A percentile compares a stretch with the other conserved stretches of the same genome.
phyloP scores from a whole-genome alignment of 2,888 invertebrate species.

The Macaria liturata region DNA sequence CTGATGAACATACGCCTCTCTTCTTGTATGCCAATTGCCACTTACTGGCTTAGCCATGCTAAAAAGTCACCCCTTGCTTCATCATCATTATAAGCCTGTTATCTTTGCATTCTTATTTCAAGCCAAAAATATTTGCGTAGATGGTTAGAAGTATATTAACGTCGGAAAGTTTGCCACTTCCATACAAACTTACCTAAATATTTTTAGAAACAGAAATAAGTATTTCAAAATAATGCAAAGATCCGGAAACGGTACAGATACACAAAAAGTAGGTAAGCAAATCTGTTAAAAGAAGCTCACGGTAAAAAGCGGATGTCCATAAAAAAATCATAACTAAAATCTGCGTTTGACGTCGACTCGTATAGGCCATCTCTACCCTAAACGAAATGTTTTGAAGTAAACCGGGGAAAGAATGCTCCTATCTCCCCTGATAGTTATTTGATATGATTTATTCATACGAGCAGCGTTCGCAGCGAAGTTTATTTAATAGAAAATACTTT shows the following conservation, averaged over 20 bases:
- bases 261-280: slow-evolving; percentile 28
- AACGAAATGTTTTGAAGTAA: slow-evolving; percentile 66
- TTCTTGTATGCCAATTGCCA: too few species aligned
- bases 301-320: slow-evolving; percentile 43
- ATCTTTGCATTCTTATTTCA: too few species aligned
- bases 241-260: slow-evolving; percentile 7
- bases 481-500: slow-evolving; percentile 80
- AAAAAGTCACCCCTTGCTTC: too few species aligned
- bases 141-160: too few species aligned
- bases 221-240: not conserved
- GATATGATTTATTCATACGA: slow-evolving; percentile 88
- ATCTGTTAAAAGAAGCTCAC: slow-evolving; percentile 26
- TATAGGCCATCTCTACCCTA: slow-evolving; percentile 59
- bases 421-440: slow-evolving; percentile 87
- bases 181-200: too few species aligned
- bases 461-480: slow-evolving; percentile 67
- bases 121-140: too few species aligned
- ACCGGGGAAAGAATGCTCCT: slow-evolving; percentile 62
- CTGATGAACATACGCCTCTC: too few species aligned
- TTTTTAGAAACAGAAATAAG: too few species aligned
- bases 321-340: slow-evolving; percentile 66
- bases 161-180: too few species aligned
- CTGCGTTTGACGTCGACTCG: slow-evolving; percentile 44
- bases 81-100: too few species aligned
- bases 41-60: too few species aligned